Evolutionary conservation across 2,888 invertebrate genomes (phyloP), one percentile per base, ranked within the genome.

Genomic region (Dendrolimus pini): DNA sequence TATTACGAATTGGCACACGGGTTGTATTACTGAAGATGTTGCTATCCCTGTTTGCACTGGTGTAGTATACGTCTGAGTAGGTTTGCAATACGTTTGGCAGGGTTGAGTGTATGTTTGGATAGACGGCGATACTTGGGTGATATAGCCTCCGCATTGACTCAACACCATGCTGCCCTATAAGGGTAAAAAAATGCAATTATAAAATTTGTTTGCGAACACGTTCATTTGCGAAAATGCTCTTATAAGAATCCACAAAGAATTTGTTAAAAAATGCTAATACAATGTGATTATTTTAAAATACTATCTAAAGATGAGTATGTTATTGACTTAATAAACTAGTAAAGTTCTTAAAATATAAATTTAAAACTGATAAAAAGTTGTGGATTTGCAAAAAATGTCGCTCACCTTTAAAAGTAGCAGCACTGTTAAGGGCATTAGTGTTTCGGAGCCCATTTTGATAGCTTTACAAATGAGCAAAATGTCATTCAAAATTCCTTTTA

Each of bases 381-480:
- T 47, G 47, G 47, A 47, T 47, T 47, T 47, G 9, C 6, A 41
- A 59, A 54, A 9, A 61, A 3, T 30, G 6, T 30, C 6, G 30
- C 70, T 65, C 59, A 78, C 79, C 64, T 70, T 62, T 47, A 69
- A 62, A 6, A 70, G 47, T n/a, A 74, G 59, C 56, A 75, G 62
- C 54, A 69, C 56, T 9, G 66, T 66, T 30, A 30, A 30, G 53
- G 62, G 60, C 53, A 72, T 61, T 58, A 74, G 57, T 66, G 70
- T 71, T 58, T 66, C 65, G 61, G 67, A 71, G 69, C 65, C 73
- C 86, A 86, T 86, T 75, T 78, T 75, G 68, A 61, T 61, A 67
- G 67, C 64, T 66, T 60, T 54, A 61, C 55, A 63, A 77, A 68
- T 82, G 77, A 76, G 68, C 61, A 65, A 69, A 61, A 10, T 62